Percentiles rank a stretch among this genome's conserved stretches.
These are phyloP conservation scores for Typhlichthys subterraneus DNA, from an alignment of 2,797 vertebrate species.

Conservation along the genomic window DNA sequence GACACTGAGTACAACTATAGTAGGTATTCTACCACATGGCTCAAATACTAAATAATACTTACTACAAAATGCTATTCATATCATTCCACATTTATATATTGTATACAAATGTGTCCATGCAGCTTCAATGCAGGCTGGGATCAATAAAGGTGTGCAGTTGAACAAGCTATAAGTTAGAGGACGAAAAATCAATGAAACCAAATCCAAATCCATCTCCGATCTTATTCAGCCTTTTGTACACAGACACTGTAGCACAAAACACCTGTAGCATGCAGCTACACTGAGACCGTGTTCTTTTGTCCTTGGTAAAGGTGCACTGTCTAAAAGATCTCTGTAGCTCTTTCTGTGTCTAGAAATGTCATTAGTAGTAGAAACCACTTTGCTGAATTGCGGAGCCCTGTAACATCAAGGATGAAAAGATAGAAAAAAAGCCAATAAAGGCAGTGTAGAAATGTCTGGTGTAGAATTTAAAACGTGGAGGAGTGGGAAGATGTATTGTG, in stretches of 20 bases:
- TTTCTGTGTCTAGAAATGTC: not conserved
- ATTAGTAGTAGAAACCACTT: too few relatives aligned
- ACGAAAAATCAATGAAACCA: not conserved
- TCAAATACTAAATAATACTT: too few relatives aligned
- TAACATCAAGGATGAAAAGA: not conserved
- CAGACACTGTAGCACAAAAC: not conserved
- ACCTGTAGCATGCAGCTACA: not conserved
- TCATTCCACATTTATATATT: too few relatives aligned
- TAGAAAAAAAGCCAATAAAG: not conserved
- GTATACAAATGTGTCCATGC: too few relatives aligned
- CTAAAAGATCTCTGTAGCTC: not conserved
- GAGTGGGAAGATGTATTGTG: not conserved
- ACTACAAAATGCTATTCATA: too few relatives aligned
- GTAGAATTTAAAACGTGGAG: slow-evolving; percentile 15
- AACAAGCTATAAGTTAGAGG: not conserved
- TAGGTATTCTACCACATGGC: too few relatives aligned
- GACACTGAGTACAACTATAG: too few relatives aligned
- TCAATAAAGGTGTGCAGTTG: too few relatives aligned
- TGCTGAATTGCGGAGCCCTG: not conserved
- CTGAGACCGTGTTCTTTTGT: slow-evolving; percentile 1
- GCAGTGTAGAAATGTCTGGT: slow-evolving; percentile 4
- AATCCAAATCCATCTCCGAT: slow-evolving; percentile 1
- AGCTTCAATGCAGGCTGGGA: too few relatives aligned
- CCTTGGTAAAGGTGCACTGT: slow-evolving; percentile 4
- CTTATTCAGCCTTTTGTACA: slow-evolving; percentile 5